Evolutionary conservation across 2,888 invertebrate species (phyloP).

Genomic region (Sympetrum striolatum): DNA sequence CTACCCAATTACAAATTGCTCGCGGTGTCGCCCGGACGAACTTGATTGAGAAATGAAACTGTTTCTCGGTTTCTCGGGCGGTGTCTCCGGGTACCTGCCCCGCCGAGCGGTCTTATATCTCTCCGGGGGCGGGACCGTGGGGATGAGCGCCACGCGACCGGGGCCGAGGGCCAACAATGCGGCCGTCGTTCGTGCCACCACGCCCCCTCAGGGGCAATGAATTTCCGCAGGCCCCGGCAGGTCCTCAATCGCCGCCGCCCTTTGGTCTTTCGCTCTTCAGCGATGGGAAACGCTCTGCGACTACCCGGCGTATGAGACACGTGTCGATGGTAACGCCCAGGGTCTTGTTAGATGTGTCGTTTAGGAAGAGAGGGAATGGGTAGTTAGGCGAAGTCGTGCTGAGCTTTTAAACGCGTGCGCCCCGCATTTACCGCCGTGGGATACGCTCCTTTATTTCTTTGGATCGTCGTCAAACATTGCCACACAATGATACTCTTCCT

Average conservation of each 20-base stretch:
- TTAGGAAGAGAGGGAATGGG: background rate
- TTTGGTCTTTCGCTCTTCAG: background rate
- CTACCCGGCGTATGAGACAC: background rate
- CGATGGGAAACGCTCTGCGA: background rate
- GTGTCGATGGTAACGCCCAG: background rate
- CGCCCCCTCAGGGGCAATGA: slow-evolving; percentile 40
- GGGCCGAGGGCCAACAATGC: background rate
- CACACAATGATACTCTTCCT: slow-evolving; percentile 14
- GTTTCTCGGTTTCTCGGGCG: slow-evolving; percentile 23
- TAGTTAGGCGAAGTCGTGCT: background rate
- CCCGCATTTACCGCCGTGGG: slow-evolving; percentile 30
- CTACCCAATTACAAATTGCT: slow-evolving; percentile 38
- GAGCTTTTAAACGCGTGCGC: slow-evolving; percentile 9
- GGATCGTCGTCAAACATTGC: slow-evolving; percentile 20
- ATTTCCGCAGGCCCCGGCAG: background rate
- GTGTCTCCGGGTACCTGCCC: background rate
- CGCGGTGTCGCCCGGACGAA: slow-evolving; percentile 36
- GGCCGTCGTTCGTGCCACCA: background rate
- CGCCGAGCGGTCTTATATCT: background rate
- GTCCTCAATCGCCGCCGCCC: background rate
- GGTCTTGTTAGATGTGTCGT: background rate
- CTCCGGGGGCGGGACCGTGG: background rate
- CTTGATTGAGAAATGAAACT: slow-evolving; percentile 43
- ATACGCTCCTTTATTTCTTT: slow-evolving; percentile 10
- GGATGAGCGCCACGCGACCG: slow-evolving; percentile 7